Conservation (phyloP, 1,140 invertebrate genomes). For the Cecropterus lyciades region DNA sequence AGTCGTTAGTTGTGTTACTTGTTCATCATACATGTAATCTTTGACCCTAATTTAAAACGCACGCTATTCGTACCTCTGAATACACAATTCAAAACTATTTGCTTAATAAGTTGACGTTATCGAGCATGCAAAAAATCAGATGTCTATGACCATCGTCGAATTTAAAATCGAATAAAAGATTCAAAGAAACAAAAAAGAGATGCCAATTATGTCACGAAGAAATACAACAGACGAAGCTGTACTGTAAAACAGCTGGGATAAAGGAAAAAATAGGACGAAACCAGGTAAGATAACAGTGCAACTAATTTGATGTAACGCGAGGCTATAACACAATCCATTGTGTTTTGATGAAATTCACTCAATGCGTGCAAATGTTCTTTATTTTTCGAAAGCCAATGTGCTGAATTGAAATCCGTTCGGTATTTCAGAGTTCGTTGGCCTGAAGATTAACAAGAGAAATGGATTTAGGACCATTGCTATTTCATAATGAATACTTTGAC, state of each 20-base stretch:
- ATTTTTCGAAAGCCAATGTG: constrained; percentile 37
- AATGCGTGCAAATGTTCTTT: constrained; percentile 41
- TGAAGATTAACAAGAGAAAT: constrained; percentile 16
- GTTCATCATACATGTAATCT: constrained; percentile 1
- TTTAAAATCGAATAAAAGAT: background rate
- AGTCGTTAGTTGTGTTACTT: background rate
- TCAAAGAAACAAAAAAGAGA: background rate
- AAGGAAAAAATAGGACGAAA: constrained; percentile 32
- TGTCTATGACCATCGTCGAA: background rate
- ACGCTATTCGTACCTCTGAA: background rate
- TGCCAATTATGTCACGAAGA: constrained; percentile 3
- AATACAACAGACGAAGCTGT: background rate
- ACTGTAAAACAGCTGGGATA: constrained; percentile 6
- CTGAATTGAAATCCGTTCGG: constrained; percentile 31
- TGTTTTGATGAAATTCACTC: constrained; percentile 45
- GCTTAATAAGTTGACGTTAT: background rate
- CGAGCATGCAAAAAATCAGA: background rate
- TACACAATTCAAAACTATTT: background rate
- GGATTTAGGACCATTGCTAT: constrained; percentile 15
- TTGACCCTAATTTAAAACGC: background rate
- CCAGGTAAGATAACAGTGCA: constrained; percentile 44
- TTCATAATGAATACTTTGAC: background rate
- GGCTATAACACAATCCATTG: constrained; percentile 43
- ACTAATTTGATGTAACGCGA: constrained; percentile 43
- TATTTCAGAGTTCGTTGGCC: constrained; percentile 19